Conservation (phyloP, 2,888 invertebrate species). For the Diachrysia chrysitis region DNA sequence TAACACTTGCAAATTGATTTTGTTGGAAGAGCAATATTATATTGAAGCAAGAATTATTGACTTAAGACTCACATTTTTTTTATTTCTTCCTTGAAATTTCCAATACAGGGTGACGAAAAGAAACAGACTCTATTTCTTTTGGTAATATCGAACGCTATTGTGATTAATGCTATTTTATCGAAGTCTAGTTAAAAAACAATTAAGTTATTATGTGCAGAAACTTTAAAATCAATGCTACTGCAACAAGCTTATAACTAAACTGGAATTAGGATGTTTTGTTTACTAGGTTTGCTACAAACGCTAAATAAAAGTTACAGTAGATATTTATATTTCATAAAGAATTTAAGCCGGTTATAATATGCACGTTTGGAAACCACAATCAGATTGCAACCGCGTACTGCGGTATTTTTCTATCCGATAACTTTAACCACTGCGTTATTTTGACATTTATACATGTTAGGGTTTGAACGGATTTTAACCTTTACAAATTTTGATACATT, state of each 20-base stretch:
- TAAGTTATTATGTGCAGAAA: too few relatives aligned
- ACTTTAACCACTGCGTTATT: constrained; percentile 23
- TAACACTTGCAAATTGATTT: constrained; percentile 1
- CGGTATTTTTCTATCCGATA: constrained; percentile 44
- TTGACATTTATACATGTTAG: constrained; percentile 17
- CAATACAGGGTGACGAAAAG: too few relatives aligned
- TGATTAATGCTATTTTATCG: too few relatives aligned
- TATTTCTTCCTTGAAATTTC: too few relatives aligned
- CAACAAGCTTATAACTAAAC: too few relatives aligned
- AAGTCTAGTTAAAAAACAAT: too few relatives aligned
- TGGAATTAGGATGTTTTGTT: background rate
- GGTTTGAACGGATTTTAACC: background rate
- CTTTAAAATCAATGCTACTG: too few relatives aligned
- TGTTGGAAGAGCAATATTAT: too few relatives aligned
- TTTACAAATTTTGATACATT: constrained; percentile 2
- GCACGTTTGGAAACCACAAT: constrained; percentile 32
- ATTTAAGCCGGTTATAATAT: constrained; percentile 27
- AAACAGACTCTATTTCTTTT: too few relatives aligned
- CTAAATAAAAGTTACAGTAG: background rate
- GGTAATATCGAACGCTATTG: too few relatives aligned
- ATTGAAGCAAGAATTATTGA: too few relatives aligned
- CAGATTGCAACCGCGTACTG: constrained; percentile 40
- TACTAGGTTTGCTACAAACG: background rate
- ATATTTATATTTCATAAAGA: constrained; percentile 20
- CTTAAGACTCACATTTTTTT: too few relatives aligned